Evolutionary conservation across 2,113 vertebrate genomes (phyloP), one percentile per base, ranked within the genome.

Genomic region (Salvelinus alpinus): DNA sequence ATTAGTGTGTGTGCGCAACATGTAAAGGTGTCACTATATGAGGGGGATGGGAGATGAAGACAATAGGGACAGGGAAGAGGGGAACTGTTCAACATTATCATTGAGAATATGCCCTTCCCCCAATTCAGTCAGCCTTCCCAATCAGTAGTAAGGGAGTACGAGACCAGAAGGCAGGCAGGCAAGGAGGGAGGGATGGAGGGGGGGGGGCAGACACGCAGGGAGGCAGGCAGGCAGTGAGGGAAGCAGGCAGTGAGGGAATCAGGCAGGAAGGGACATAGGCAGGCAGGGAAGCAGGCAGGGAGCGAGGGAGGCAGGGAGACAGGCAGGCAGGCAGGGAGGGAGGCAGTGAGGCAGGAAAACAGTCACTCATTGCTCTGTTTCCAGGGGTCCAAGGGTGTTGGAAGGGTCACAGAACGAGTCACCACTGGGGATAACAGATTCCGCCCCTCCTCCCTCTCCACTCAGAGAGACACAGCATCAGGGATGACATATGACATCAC

Each of bases 351-450:
- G 64, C 5, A 66, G 64, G 38, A 44, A 66, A 66, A 29, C 78
- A 86, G 78, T 74, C 75, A 78, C 82, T 80, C 81, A 75, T 59
- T 38, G 82, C 74, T 77, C 80, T 87, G 86, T 77, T 90, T 87
- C 81, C 87, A 81, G 59, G 79, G 83, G 89, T 83, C 72, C 75
- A 86, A 88, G 87, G 85, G 86, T 89, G 78, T 71, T 82, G 72
- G 25, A 67, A 86, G 86, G 86, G 89, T 91, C 91, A 90, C 25
- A 20, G 79, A 79, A 64, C 78, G 78, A 72, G 82, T 91, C 75
- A 12, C 84, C 85, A 90, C 90, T 27, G 84, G 88, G 87, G 90
- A 90, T 87, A 73, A 89, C 51, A 54, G 16, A 18, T 18, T 54
- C 51, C 4, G 3, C 51, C 86, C 84, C 80, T 76, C 89, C 73